These are phyloP conservation scores for Nicator chloris DNA, from an alignment of 2,113 vertebrate genomes.

Conservation along the genomic window DNA sequence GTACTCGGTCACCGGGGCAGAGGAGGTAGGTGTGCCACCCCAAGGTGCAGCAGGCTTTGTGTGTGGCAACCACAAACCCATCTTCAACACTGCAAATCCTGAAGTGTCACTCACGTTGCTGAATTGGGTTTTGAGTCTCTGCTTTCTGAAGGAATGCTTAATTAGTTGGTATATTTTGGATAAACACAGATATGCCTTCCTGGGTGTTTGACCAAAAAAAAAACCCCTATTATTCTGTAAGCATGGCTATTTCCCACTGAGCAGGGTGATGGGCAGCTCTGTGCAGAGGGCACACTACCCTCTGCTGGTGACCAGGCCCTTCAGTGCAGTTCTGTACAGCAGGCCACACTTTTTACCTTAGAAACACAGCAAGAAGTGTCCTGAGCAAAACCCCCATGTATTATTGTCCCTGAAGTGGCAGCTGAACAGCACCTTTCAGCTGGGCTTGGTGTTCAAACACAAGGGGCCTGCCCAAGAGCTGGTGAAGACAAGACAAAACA, in stretches of 20 bases:
- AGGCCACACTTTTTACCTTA: not conserved
- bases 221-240: not conserved
- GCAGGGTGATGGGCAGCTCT: not conserved
- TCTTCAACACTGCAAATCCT: not conserved
- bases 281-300: not conserved
- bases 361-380: not conserved
- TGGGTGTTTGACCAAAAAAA: not conserved
- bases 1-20: slow-evolving; percentile 88
- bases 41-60: not conserved
- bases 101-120: fast-evolving
- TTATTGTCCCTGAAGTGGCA: not conserved
- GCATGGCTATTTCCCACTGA: not conserved
- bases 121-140: not conserved
- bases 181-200: not conserved
- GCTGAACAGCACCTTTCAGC: not conserved
- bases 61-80: not conserved
- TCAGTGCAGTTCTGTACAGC: not conserved
- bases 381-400: not conserved
- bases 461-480: not conserved
- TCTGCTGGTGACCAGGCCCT: not conserved
- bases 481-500: not conserved
- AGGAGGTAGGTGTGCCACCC: slow-evolving; percentile 74
- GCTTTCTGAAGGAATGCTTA: not conserved
- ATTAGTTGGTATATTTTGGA: not conserved
- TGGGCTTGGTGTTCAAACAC: not conserved